Base-by-base conservation (phyloP, 2,888 invertebrate species). In the Pyrgus malvae region DNA sequence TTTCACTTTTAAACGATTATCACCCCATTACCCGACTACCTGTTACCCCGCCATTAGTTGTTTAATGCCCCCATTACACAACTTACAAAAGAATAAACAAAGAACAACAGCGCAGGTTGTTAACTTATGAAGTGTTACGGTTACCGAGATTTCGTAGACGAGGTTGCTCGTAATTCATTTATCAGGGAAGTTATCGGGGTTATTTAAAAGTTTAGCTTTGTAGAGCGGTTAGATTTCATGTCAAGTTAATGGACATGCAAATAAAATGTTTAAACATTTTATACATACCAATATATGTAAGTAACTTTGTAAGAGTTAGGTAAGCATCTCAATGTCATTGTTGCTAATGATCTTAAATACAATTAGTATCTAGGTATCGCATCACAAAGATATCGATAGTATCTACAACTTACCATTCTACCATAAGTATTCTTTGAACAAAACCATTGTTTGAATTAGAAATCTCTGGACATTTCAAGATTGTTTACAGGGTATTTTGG, bases 1-100 rank as follows among this genome's bases (percentile, higher is more conserved):
- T 60, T 61, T 58, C 29, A 54, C 40, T 41, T 33, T 44, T 60
- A 51, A 63, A 58, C 62, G 60, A 66, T 64, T 63, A 65, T 56
- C 61, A 58, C 57, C 44, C 17, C n/a, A 17, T 37, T 37, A 37
- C 35, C 40, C 42, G 45, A 59, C 58, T 61, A 63, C 56, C 60
- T 59, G 59, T 63, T 60, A 42, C 44, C 42, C 35, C 48, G 60
- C 41, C 3, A 6, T 41, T 14, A 12, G 8, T 16, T 16, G 19
- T 9, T 29, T 41, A 40, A 41, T 40, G 41, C 50, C 23, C 25
- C 25, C 17, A 25, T 48, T 21, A 37, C 37, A 33, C 14, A 42
- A 25, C 38, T 27, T 33, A 11, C 2, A 25, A 25, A 7, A 16
- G 27, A 41, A 49, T 51, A 19, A 17, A 46, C 25, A 45, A 44